Evolutionary conservation across 2,113 vertebrate genomes (phyloP), one percentile per base, ranked within the genome.

Genomic region (Petrocephalus microphthalmus): DNA sequence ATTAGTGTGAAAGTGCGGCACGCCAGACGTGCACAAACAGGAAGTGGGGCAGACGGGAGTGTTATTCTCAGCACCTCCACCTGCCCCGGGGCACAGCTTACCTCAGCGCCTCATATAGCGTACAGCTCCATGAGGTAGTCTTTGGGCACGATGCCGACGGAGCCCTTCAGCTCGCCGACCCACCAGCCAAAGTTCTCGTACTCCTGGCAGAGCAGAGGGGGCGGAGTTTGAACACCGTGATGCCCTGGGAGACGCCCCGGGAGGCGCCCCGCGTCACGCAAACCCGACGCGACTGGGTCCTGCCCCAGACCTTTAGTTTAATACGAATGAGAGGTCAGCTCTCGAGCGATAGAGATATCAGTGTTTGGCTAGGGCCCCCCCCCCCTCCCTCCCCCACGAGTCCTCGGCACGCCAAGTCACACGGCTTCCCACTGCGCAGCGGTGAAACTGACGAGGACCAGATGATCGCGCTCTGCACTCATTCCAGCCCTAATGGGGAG

Each of bases 181-280:
- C 98, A 99, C 98, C 98, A 99, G 94, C 98, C 98, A 91, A 95
- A 99, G 92, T 89, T 96, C 96, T 97, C 94, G 94, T 99, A 99
- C 92, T 99, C 98, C 98, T 99, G 95, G 95, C 37, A 84, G 45
- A 52, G 87, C 42, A 15, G 25, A 19, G 83, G 19, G 15, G 37
- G 60, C 22, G 49, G 49, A 22, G 82, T 45, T 0, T n/a, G 53
- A 57, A 78, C 7, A 42, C 29, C 11, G 6, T 64, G 47, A 51
- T 13, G 74, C 5, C 17, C 45, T 2, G 37, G 57, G 37, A 51
- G 57, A 49, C 56, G 6, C 20, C 20, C 57, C 57, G 20, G 19
- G 10, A 25, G 7, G 25, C 57, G n/a, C n/a, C 22, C 10, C n/a
- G 56, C 2, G 20, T 60, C 56, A 60, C 56, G 7, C 22, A 60